Evolutionary conservation across 2,113 vertebrate genomes (phyloP), one percentile per base, ranked within the genome.

Genomic region (Gobio gobio): DNA sequence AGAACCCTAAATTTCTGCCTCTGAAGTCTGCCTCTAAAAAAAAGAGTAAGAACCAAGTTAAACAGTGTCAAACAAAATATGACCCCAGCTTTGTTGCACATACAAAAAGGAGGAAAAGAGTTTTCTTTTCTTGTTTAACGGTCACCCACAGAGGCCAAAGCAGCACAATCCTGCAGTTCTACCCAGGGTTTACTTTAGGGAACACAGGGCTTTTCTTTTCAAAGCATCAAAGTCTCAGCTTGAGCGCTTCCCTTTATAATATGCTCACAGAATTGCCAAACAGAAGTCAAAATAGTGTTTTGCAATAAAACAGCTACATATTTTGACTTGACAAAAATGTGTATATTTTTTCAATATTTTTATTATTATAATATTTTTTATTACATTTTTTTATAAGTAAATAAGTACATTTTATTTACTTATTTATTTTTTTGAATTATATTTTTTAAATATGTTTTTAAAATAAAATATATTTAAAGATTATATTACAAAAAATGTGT

Each of bases 1-100:
- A 94, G 29, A 72, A 80, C n/a, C 89, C 22, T 16, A 24, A 5
- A 2, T 3, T 68, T 47, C 61, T 78, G 14, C 14, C 51, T 54
- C 14, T 33, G 16, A 18, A 36, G 59, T 63, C 59, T 63, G 8
- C n/a, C 7, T 58, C 16, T 36, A 5, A 33, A 56, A 33, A 76
- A n/a, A 0, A 45, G 12, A 47, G 47, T 12, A 47, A 47, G 47
- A 47, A 47, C 47, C 2, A 78, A 61, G 29, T 22, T 22, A 58
- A 61, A 24, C 56, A 26, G 33, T 59, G 22, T 5, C 29, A 12
- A 79, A 79, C 56, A 26, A 26, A 79, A 63, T 79, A 26, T 63
- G 58, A 79, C 58, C 40, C 10, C 22, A n/a, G 76, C 22, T 61
- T 59, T 61, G 10, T 61, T 78, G 56, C 13, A 18, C 12, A n/a